Base-by-base conservation (phyloP, 2,113 vertebrate genomes). In the Oreamnos americanus region DNA sequence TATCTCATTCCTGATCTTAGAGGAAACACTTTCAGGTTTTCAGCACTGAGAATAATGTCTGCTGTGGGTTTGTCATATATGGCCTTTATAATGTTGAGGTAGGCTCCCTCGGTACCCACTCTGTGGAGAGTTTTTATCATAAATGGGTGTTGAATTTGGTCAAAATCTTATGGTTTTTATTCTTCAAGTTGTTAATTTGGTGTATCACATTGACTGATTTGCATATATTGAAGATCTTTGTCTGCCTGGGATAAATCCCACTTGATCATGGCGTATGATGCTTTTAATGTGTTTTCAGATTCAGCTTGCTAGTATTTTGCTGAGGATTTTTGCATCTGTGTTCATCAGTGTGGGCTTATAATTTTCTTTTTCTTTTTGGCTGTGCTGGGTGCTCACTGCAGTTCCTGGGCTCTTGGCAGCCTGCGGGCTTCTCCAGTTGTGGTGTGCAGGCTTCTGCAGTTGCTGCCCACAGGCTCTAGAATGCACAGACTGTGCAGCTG, bases 401-500 rank as follows among this genome's bases (percentile, higher is more conserved):
- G 21, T 25, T 43, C 36, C 19, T 14, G 11, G 36, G 71, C 71
- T 43, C 21, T 74, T 74, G 19, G 71, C 36, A 74, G 21, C 36
- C 39, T 3, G 11, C 0, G 6, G 67, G n/a, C 67, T 23, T 39
- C 19, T 23, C 13, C 19, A 36, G 17, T 0, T 71, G 67, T 23
- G n/a, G n/a, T 23, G 7, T 23, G 9, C 36, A 3, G 71, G 21
- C 67, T 74, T 39, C 36, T 74, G 21, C 36, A 25, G 10, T 21
- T 74, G 67, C 11, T 9, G 15, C 64, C 21, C 64, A n/a, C 7
- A 7, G n/a, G 67, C 19, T 36, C 11, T 43, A 23, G 71, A 74
- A 43, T 43, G 71, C 36, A 74, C 36, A 74, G n/a, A 13, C 11
- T 13, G 17, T 36, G 10, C 19, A 39, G 11, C 12, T 39, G 21